Base-by-base conservation (phyloP, 2,113 vertebrate genomes). In the Entomyzon cyanotis region DNA sequence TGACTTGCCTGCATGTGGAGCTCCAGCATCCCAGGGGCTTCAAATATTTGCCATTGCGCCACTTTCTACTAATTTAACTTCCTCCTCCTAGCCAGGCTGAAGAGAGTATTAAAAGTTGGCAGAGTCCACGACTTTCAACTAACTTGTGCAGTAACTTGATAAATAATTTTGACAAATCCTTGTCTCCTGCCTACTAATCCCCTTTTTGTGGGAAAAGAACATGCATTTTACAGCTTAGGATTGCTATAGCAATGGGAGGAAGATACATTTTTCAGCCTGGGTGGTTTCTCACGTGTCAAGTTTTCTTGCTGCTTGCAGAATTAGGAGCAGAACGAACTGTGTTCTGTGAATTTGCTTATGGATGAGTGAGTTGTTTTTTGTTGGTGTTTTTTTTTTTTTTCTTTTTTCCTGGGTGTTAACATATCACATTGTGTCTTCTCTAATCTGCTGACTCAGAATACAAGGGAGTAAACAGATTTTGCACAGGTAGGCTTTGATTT, bases 161-260 rank as follows among this genome's bases (percentile, higher is more conserved):
- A 93, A 79, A 67, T 85, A 80, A 78, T 92, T 93, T 86, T 90
- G 62, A 88, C 62, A 82, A 87, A 74, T 92, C 83, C 70, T 60
- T 85, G 62, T 79, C 90, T 84, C 67, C 67, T 88, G 82, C 35
- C 53, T 68, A 42, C 49, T 81, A 93, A 87, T 93, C 33, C 42
- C 50, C 39, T 53, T 89, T 95, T 37, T 77, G 39, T 60, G 62
- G 53, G 53, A 50, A 79, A 75, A 56, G 24, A 82, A n/a, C 52
- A 46, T 41, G 62, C 35, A 76, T 69, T 90, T 96, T 65, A 21
- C 35, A 78, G 35, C 42, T 93, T 47, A 35, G 33, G 50, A 82
- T 63, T 74, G 65, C 69, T 50, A 2, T 12, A 94, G 56, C 55
- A 89, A 77, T 77, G 73, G 80, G 42, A 92, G 62, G 53, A 23